phyloP scores from a whole-genome alignment of 53 echinoderm and acorn worm species.

The Crossaster papposus region DNA sequence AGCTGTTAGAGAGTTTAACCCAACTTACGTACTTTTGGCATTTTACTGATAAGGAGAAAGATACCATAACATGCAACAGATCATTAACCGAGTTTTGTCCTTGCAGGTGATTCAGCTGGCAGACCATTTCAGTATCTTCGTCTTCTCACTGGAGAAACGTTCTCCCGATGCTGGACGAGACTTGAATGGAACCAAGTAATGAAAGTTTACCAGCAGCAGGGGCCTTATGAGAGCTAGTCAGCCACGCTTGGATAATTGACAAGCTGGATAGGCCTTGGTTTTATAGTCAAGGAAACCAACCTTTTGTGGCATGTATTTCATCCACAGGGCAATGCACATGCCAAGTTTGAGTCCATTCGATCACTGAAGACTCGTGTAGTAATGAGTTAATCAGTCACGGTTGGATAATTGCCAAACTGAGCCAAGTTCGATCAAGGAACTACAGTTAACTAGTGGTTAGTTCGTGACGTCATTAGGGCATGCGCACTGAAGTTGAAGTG shows the following conservation, averaged over 20 bases:
- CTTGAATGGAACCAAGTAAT: constrained; percentile 22
- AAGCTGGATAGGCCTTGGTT: background rate
- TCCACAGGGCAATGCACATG: background rate
- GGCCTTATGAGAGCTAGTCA: background rate
- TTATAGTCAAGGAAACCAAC: background rate
- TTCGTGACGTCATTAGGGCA: no score
- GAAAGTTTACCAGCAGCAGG: background rate
- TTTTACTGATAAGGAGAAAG: background rate
- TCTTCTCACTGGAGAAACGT: constrained; percentile 73
- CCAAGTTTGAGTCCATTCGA: background rate
- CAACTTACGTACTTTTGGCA: no score
- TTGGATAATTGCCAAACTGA: background rate
- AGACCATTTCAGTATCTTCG: constrained; percentile 87
- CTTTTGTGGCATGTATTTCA: background rate
- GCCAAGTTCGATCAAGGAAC: no score
- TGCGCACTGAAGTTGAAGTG: no score
- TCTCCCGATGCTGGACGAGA: constrained; percentile 37
- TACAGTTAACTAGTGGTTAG: no score
- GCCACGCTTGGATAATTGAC: background rate
- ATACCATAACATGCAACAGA: background rate
- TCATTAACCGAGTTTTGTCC: background rate
- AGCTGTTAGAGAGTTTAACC: no score
- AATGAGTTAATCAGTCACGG: background rate
- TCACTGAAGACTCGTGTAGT: background rate
- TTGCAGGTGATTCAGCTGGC: constrained; percentile 77